Evolutionary conservation across 2,797 vertebrate species (phyloP).

Genomic region (Pantherophis alleghaniensis): DNA sequence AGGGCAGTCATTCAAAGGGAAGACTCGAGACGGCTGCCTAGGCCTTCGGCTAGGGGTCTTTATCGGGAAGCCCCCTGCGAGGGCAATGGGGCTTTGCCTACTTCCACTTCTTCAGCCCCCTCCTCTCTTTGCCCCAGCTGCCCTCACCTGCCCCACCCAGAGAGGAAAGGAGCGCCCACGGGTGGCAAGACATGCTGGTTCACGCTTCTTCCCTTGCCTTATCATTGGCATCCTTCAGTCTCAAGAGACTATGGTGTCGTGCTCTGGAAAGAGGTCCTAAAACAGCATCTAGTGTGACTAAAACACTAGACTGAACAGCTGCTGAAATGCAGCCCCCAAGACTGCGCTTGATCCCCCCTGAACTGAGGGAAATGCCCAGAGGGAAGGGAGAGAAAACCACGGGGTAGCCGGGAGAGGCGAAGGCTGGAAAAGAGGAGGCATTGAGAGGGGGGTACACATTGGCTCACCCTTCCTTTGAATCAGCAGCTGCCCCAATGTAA

Average conservation of each 20-base stretch:
- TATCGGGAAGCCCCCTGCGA: not conserved
- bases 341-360: not conserved
- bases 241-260: too few relatives aligned
- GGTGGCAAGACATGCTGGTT: not conserved
- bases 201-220: not conserved
- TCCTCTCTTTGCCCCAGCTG: not conserved
- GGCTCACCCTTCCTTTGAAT: not conserved
- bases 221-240: too few relatives aligned
- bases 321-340: not conserved
- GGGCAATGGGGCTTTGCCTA: not conserved
- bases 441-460: not conserved
- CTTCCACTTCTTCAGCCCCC: not conserved
- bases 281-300: too few relatives aligned
- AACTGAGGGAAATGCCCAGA: not conserved
- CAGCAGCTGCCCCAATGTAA: not conserved
- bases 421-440: not conserved
- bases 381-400: not conserved
- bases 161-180: not conserved
- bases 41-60: not conserved
- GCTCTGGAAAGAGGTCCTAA: too few relatives aligned
- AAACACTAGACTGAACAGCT: not conserved
- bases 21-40: not conserved
- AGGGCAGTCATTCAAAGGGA: not conserved
- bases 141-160: not conserved
- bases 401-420: fast-evolving